Evolutionary conservation across 1,140 invertebrate genomes (phyloP).

Genomic region (Planococcus citri): DNA sequence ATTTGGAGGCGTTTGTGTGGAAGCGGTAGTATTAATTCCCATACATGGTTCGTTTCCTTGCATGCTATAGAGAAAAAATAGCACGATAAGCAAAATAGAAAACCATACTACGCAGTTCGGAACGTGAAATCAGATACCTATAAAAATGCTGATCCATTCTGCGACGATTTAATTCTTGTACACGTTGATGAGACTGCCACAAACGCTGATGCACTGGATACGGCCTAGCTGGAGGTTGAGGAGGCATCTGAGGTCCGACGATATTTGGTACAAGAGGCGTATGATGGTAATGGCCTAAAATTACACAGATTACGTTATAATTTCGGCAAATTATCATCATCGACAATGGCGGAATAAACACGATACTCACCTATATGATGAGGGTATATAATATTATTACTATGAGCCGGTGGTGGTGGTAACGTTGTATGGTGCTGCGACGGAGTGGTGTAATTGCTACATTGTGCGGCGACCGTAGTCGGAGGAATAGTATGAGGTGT

Average conservation of each 20-base stretch:
- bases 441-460: background rate
- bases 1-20: constrained; percentile 9
- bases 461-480: background rate
- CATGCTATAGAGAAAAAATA: background rate
- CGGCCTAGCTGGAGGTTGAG: constrained; percentile 4
- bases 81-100: background rate
- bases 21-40: background rate
- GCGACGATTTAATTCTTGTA: constrained; percentile 51
- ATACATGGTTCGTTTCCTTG: background rate
- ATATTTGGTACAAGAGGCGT: background rate
- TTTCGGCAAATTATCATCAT: too few species aligned
- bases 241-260: background rate
- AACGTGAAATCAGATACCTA: background rate
- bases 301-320: too few species aligned
- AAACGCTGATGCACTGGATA: constrained; percentile 45
- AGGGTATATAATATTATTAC: constrained; percentile 4
- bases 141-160: constrained; percentile 36
- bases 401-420: constrained; percentile 13
- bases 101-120: background rate
- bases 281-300: background rate
- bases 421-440: constrained; percentile 8
- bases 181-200: constrained; percentile 57
- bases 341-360: too few species aligned
- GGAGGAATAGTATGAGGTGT: background rate
- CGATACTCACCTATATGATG: background rate